Base-by-base conservation (phyloP, 2,797 vertebrate genomes). In the Glossophaga mutica region DNA sequence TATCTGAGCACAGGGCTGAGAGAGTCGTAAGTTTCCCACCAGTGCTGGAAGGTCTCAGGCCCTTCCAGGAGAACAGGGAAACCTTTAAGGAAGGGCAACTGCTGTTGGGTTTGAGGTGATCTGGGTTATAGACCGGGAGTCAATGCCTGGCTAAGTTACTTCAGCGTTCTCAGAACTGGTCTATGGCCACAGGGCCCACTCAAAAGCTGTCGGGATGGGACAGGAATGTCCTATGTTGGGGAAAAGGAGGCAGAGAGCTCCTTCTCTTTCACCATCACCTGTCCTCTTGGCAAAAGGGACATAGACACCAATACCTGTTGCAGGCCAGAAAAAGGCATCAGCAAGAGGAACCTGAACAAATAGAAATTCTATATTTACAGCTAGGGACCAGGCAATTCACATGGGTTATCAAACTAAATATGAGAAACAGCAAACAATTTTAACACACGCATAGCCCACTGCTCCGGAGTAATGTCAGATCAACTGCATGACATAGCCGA, bases 321-420 rank as follows among this genome's bases (percentile, higher is more conserved):
- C 6, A 91, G 87, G 59, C 37, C 79, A 90, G 67, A 95, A 89
- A 91, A 93, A 83, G 62, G 62, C 21, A 68, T 2, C 15, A 77
- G 9, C 84, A 68, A 67, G 57, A 95, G 93, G 50, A 44, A 59
- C 14, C 7, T 55, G 4, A 73, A 85, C 15, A 65, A 68, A 90
- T 16, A 70, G 92, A 83, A 77, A 74, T 68, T 42, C 59, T 79
- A 18, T 5, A 79, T 21, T 74, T 62, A 9, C 26, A 68, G 42
- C 50, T 37, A 88, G 9, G 32, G 29, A 59, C 44, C 44, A 87
- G 37, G 59, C 55, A 94, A 94, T 96, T 91, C 87, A 87, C 77
- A 90, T 89, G 84, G 29, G 87, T 97, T 74, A 90, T 48, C 86
- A 86, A 83, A 79, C 15, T 46, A 70, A 94, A 84, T 42, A 9